Conservation (phyloP, 1,140 invertebrate species). For the Ceratitis capitata region DNA sequence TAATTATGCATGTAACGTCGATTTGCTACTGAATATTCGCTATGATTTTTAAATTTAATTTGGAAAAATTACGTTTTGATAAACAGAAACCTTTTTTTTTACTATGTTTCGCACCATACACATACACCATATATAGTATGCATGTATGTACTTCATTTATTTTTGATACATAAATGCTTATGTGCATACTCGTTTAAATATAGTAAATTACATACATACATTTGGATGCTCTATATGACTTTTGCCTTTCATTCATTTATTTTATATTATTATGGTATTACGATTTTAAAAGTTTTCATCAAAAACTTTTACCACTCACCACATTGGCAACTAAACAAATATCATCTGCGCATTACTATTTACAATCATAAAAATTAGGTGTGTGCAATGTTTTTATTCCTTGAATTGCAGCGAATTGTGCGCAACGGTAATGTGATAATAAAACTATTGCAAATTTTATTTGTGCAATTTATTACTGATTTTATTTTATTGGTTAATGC, state of each 20-base stretch:
- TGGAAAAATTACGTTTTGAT: not conserved
- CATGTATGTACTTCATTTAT: no score
- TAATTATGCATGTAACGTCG: not conserved
- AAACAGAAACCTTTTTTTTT: no score
- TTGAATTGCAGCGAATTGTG: not conserved
- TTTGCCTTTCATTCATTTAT: not conserved
- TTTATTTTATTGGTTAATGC: not conserved
- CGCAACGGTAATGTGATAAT: slow-evolving; percentile 26
- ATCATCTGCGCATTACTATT: not conserved
- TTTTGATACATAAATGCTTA: not conserved
- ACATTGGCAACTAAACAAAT: not conserved
- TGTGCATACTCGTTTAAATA: no score
- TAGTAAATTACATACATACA: no score
- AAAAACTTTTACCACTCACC: not conserved
- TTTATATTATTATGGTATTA: not conserved
- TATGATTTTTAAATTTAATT: not conserved
- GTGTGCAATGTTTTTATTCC: slow-evolving; percentile 10
- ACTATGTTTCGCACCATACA: no score
- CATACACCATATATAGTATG: no score
- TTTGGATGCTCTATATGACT: not conserved
- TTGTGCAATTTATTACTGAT: not conserved
- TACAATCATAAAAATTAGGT: not conserved
- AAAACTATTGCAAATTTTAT: slow-evolving; percentile 17
- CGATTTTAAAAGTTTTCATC: not conserved
- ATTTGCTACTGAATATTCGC: not conserved